A percentile compares a stretch with the other conserved stretches of the same genome.
phyloP scores from a whole-genome alignment of 2,797 vertebrate genomes.

The Melanotaenia nigrans region DNA sequence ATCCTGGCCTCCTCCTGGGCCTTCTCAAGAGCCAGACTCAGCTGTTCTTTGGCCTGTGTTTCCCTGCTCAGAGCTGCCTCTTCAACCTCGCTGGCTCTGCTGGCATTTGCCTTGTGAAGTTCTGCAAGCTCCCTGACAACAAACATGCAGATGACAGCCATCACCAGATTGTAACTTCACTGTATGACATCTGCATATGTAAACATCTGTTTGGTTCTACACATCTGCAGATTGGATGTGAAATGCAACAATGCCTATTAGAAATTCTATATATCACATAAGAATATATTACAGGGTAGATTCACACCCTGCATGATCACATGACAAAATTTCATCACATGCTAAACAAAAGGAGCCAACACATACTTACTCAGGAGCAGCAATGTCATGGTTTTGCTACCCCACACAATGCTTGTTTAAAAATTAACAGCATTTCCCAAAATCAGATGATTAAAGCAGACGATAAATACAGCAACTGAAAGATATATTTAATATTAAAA shows the following conservation, averaged over 20 bases:
- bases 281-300: too few relatives aligned
- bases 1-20: slow-evolving; percentile 90
- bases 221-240: not conserved
- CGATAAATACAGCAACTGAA: too few relatives aligned
- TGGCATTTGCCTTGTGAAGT: slow-evolving; percentile 92
- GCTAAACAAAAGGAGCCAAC: not conserved
- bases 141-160: slow-evolving; percentile 17
- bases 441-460: too few relatives aligned
- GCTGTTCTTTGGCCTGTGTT: slow-evolving; percentile 90
- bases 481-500: too few relatives aligned
- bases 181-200: not conserved
- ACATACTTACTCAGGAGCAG: not conserved
- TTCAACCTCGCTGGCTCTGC: slow-evolving; percentile 92
- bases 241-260: not conserved
- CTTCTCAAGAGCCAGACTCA: slow-evolving; percentile 89
- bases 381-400: not conserved
- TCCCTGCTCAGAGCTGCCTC: slow-evolving; percentile 90
- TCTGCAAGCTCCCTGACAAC: slow-evolving; percentile 91
- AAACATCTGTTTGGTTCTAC: not conserved
- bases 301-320: not conserved
- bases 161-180: slow-evolving; percentile 5
- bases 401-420: too few relatives aligned
- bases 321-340: not conserved
- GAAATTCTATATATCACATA: too few relatives aligned
- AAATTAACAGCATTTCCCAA: too few relatives aligned